These are phyloP conservation scores for Pelmatolapia mariae DNA, from an alignment of 2,113 vertebrate species.

Conservation along the genomic window DNA sequence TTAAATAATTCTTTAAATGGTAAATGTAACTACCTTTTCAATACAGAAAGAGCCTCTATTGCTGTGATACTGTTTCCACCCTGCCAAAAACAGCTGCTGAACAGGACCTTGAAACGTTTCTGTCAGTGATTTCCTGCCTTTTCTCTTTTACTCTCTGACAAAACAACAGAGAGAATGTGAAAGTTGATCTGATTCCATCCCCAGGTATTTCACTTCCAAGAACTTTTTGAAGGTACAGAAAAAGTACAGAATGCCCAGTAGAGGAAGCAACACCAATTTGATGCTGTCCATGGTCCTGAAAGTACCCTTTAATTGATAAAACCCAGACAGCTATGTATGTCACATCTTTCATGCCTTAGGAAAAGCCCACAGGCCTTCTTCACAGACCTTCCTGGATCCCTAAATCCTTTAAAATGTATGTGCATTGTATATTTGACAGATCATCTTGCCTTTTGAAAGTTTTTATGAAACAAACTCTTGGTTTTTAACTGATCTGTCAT, in stretches of 20 bases:
- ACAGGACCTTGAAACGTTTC: not conserved
- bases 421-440: not conserved
- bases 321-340: not conserved
- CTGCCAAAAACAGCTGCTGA: not conserved
- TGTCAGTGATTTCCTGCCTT: slow-evolving; percentile 14
- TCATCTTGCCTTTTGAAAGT: not conserved
- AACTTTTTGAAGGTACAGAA: slow-evolving; percentile 2
- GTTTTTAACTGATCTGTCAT: not conserved
- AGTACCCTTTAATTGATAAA: not conserved
- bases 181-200: slow-evolving; percentile 15
- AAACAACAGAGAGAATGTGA: slow-evolving; percentile 26
- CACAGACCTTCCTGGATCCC: not conserved
- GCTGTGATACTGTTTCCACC: not conserved
- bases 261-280: not conserved
- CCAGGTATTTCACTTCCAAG: slow-evolving; percentile 8
- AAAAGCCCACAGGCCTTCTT: not conserved
- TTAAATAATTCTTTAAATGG: not conserved
- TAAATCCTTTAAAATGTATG: not conserved
- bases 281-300: slow-evolving; percentile 19
- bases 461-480: not conserved
- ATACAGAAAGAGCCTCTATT: not conserved
- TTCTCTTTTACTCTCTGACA: slow-evolving; percentile 1
- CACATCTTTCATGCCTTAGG: not conserved
- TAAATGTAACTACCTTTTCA: not conserved
- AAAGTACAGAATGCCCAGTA: not conserved